Conservation (phyloP, 2,797 vertebrate species). For the Anisognathus igniventris region DNA sequence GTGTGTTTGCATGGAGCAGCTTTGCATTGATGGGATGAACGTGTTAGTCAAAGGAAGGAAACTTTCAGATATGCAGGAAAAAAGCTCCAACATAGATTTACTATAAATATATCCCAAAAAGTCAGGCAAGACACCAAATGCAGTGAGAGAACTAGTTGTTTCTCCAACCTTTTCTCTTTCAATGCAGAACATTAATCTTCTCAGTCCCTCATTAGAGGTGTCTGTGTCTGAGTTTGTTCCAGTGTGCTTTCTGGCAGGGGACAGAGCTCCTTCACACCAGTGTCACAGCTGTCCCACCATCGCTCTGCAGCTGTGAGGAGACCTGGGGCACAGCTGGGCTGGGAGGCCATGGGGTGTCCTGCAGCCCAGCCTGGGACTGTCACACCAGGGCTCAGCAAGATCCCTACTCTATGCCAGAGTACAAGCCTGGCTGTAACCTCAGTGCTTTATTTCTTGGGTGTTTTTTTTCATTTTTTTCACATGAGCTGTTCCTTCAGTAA, state of each 20-base stretch:
- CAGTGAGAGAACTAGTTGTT: neutral
- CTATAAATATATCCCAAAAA: neutral
- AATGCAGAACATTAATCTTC: neutral
- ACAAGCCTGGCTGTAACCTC: neutral
- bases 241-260: neutral
- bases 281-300: neutral
- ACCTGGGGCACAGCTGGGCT: neutral
- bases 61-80: neutral
- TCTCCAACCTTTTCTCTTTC: neutral
- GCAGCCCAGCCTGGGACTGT: neutral
- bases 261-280: neutral
- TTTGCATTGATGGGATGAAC: neutral
- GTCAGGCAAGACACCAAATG: neutral
- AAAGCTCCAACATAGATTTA: neutral
- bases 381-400: neutral
- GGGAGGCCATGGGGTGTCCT: neutral
- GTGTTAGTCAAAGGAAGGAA: neutral
- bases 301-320: accelerated
- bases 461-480: accelerated
- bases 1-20: neutral
- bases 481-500: neutral
- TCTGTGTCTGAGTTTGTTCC: neutral
- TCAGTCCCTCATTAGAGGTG: neutral
- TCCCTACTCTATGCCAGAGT: neutral
- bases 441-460: neutral